Conservation (phyloP, 1,140 invertebrate species). For the Drosophila arawakana region DNA sequence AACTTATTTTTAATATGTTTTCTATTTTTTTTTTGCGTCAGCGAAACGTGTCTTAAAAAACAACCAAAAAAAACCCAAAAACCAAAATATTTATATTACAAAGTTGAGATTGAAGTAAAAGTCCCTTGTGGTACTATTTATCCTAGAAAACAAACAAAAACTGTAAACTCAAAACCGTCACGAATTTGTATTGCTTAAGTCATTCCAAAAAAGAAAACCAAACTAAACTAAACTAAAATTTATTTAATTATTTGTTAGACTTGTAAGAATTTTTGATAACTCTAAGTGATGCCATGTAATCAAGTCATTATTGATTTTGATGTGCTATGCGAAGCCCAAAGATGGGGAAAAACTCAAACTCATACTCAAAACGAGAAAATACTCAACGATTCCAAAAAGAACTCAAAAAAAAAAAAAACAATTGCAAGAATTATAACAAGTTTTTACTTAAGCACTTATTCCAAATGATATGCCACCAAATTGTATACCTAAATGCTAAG, state of each 20-base stretch:
- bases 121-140: conserved; percentile 32
- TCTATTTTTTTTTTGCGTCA: conserved; percentile 60
- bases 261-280: conserved; percentile 34
- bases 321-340: conserved; percentile 36
- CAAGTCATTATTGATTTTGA: conserved; percentile 63
- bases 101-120: conserved; percentile 9
- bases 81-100: conserved; percentile 50
- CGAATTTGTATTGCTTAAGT: conserved; percentile 75
- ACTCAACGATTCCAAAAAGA: conserved; percentile 43
- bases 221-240: conserved; percentile 12
- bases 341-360: conserved; percentile 7
- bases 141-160: conserved; percentile 54
- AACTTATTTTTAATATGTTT: conserved; percentile 37
- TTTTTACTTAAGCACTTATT: conserved; percentile 61
- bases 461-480: conserved; percentile 79
- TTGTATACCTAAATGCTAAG: conserved; percentile 61
- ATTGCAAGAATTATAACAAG: conserved; percentile 8
- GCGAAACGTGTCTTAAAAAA: conserved; percentile 74
- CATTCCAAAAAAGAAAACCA: conserved; percentile 24
- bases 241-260: conserved; percentile 45
- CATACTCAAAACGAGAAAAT: conserved; percentile 25
- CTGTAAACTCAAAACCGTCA: conserved; percentile 58
- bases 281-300: conserved; percentile 50
- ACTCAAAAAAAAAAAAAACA: conserved; percentile 33
- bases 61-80: conserved; percentile 12